phyloP scores from a whole-genome alignment of 2,113 vertebrate species.

The Gorsachius goisagi region DNA sequence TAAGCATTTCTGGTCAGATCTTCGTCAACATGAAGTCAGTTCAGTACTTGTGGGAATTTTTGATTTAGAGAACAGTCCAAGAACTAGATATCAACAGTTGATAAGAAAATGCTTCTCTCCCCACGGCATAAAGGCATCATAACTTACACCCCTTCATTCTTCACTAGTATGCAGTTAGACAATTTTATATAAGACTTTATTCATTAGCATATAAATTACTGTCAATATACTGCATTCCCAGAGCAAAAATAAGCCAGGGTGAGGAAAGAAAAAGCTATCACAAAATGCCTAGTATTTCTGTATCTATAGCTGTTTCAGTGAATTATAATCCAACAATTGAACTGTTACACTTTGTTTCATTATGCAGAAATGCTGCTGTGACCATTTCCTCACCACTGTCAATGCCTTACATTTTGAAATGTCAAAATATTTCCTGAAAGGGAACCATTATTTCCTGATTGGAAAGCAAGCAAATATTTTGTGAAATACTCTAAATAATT shows the following conservation, averaged over 20 bases:
- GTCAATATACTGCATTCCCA: conserved; percentile 12
- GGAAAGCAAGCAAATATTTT: neutral
- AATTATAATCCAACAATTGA: neutral
- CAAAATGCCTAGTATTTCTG: neutral
- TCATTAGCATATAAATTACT: conserved; percentile 48
- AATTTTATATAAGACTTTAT: conserved; percentile 28
- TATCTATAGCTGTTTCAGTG: neutral
- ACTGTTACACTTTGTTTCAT: neutral
- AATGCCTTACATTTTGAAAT: neutral
- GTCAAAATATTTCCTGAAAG: neutral
- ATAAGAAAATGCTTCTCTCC: neutral
- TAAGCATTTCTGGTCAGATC: neutral
- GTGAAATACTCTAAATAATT: neutral
- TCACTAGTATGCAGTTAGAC: conserved; percentile 10
- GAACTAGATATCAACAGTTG: neutral
- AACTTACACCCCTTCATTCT: neutral
- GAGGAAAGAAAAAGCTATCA: neutral
- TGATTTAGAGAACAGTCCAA: neutral
- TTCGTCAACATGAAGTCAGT: neutral
- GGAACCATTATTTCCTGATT: neutral
- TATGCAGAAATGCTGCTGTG: neutral
- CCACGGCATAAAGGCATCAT: neutral
- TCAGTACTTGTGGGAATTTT: neutral
- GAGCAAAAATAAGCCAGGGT: neutral
- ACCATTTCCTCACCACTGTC: neutral